A percentile compares a stretch with the other conserved stretches of the same genome.
Conservation (phyloP, 2,888 invertebrate species). For the Fabriciana adippe region DNA sequence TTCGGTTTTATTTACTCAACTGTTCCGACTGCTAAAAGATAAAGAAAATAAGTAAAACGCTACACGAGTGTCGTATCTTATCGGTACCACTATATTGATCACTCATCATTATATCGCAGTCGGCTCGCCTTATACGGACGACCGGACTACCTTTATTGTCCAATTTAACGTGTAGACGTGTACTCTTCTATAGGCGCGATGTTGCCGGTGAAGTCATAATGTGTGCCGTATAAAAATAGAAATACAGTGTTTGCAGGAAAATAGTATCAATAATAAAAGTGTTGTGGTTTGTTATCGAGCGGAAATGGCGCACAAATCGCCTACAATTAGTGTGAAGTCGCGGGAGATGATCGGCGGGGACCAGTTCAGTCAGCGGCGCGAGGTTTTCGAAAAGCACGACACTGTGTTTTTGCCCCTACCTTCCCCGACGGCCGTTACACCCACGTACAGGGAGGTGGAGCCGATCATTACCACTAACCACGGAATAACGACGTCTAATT, state of each 20-base stretch:
- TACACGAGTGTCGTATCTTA: conserved; percentile 75
- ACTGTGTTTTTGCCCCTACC: conserved; percentile 74
- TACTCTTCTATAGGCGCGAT: conserved; percentile 69
- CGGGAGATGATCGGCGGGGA: conserved; percentile 77
- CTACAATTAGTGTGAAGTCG: conserved; percentile 75
- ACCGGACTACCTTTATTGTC: conserved; percentile 75
- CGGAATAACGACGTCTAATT: conserved; percentile 73
- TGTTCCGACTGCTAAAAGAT: conserved; percentile 77
- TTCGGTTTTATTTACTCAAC: conserved; percentile 77
- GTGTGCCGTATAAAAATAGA: conserved; percentile 78
- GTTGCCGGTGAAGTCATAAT: conserved; percentile 80
- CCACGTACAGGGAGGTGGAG: conserved; percentile 62
- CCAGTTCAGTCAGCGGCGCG: conserved; percentile 78
- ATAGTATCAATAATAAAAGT: conserved; percentile 78
- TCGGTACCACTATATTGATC: conserved; percentile 77
- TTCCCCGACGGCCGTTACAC: conserved; percentile 57
- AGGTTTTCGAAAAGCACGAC: conserved; percentile 78
- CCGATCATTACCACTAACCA: conserved; percentile 73
- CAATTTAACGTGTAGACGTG: conserved; percentile 73
- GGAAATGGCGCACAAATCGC: conserved; percentile 78
- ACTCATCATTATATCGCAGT: conserved; percentile 75
- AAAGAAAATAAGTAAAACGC: conserved; percentile 72
- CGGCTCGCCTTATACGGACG: conserved; percentile 76
- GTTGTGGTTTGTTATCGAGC: conserved; percentile 80
- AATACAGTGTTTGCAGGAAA: conserved; percentile 78